Conservation (phyloP, 1,140 invertebrate species). For the Lordiphosa collinella region DNA sequence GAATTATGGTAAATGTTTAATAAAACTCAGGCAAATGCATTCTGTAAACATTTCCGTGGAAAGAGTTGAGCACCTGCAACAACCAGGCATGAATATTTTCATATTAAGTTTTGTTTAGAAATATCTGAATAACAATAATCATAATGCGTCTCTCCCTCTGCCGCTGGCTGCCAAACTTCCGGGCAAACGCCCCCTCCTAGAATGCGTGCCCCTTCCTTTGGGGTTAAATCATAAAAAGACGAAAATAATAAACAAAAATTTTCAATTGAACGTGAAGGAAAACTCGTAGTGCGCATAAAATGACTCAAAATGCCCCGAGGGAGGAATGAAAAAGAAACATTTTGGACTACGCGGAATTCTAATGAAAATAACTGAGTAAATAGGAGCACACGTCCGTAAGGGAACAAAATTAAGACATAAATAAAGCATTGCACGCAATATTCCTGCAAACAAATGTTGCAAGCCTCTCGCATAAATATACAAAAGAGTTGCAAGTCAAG, state of each 20-base stretch:
- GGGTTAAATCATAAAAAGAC: slow-evolving; percentile 75
- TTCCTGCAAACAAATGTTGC: slow-evolving; percentile 13
- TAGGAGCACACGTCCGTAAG: slow-evolving; percentile 19
- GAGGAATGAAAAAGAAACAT: not conserved
- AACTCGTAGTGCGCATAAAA: slow-evolving; percentile 68
- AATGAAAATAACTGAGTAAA: slow-evolving; percentile 59
- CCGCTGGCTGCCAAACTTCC: slow-evolving; percentile 57
- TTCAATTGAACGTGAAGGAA: slow-evolving; percentile 77
- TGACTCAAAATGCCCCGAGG: slow-evolving; percentile 40
- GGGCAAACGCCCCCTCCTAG: slow-evolving; percentile 33
- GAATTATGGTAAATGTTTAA: slow-evolving; percentile 3
- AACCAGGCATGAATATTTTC: slow-evolving; percentile 24
- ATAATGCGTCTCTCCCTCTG: slow-evolving; percentile 12
- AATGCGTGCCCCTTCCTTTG: slow-evolving; percentile 27
- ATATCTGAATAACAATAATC: slow-evolving; percentile 46
- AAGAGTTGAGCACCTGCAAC: slow-evolving; percentile 44
- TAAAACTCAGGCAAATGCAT: too few relatives aligned
- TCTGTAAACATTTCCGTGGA: slow-evolving; percentile 28
- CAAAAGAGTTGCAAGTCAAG: slow-evolving; percentile 8
- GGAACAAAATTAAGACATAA: slow-evolving; percentile 11
- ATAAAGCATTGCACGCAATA: slow-evolving; percentile 22
- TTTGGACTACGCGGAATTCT: slow-evolving; percentile 41
- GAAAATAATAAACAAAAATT: slow-evolving; percentile 74
- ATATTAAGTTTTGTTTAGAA: slow-evolving; percentile 13
- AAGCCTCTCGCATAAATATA: slow-evolving; percentile 4